phyloP scores from a whole-genome alignment of 2,797 vertebrate species.

The Spatula clypeata region DNA sequence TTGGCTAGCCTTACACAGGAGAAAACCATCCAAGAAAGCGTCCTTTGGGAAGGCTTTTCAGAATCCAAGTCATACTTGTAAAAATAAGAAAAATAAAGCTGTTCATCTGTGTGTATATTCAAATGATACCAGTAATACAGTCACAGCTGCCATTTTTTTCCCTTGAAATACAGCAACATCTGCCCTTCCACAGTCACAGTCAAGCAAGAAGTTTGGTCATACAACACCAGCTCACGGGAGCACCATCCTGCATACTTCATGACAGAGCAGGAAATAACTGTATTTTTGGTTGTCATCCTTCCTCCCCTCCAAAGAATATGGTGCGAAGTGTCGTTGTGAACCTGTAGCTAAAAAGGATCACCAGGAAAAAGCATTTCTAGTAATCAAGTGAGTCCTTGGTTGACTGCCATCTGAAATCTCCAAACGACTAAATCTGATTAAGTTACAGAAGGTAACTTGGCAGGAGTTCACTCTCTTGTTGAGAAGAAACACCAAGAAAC shows the following conservation, averaged over 20 bases:
- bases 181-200: not conserved
- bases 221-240: fast-evolving
- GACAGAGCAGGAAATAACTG: not conserved
- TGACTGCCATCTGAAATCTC: slow-evolving; percentile 37
- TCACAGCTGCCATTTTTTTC: not conserved
- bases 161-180: not conserved
- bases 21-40: not conserved
- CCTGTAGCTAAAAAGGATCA: not conserved
- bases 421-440: slow-evolving; percentile 59
- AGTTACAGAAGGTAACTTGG: slow-evolving; percentile 66
- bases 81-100: not conserved
- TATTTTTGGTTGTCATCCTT: not conserved
- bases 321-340: not conserved
- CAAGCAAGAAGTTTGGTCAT: fast-evolving
- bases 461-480: slow-evolving; percentile 52
- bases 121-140: not conserved
- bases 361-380: slow-evolving; percentile 34
- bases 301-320: not conserved
- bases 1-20: not conserved
- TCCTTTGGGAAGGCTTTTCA: not conserved
- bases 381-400: not conserved
- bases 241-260: not conserved
- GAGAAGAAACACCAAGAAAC: slow-evolving; percentile 46
- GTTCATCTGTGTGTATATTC: not conserved
- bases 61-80: not conserved